phyloP scores from a whole-genome alignment of 2,888 invertebrate genomes.

The Saturnia pavonia region DNA sequence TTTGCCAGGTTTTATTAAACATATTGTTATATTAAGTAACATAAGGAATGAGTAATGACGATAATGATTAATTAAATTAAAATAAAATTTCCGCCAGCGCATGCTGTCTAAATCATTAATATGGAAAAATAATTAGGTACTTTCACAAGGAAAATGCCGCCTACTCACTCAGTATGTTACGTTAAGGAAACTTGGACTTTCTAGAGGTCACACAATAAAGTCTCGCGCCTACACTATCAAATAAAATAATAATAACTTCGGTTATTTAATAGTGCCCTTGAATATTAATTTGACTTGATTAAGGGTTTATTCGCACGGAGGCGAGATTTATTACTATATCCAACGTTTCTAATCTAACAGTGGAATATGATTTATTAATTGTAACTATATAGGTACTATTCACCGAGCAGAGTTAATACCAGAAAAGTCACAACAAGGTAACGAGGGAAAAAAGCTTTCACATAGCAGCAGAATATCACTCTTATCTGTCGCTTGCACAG shows the following conservation, averaged over 20 bases:
- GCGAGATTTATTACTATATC: slow-evolving; percentile 6
- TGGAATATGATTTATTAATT: not conserved
- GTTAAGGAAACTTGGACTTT: not conserved
- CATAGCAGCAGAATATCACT: too few species aligned
- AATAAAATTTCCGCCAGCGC: not conserved
- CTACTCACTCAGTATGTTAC: not conserved
- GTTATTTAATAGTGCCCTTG: slow-evolving; percentile 12
- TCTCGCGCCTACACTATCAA: slow-evolving; percentile 5
- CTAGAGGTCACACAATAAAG: not conserved
- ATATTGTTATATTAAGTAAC: not conserved
- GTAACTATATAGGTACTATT: too few species aligned
- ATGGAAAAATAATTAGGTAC: not conserved
- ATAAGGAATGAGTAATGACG: not conserved
- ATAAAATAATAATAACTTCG: slow-evolving; percentile 9
- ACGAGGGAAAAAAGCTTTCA: too few species aligned
- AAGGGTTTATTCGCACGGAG: slow-evolving; percentile 8
- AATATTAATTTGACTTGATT: slow-evolving; percentile 8
- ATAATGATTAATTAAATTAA: not conserved
- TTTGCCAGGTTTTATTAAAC: too few species aligned
- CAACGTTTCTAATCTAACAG: slow-evolving; percentile 3
- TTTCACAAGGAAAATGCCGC: not conserved
- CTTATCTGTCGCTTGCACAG: too few species aligned
- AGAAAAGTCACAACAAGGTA: too few species aligned
- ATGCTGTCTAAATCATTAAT: too few species aligned
- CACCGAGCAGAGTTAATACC: too few species aligned